Evolutionary conservation across 1,140 invertebrate genomes (phyloP).

Genomic region (Ceratitis capitata): DNA sequence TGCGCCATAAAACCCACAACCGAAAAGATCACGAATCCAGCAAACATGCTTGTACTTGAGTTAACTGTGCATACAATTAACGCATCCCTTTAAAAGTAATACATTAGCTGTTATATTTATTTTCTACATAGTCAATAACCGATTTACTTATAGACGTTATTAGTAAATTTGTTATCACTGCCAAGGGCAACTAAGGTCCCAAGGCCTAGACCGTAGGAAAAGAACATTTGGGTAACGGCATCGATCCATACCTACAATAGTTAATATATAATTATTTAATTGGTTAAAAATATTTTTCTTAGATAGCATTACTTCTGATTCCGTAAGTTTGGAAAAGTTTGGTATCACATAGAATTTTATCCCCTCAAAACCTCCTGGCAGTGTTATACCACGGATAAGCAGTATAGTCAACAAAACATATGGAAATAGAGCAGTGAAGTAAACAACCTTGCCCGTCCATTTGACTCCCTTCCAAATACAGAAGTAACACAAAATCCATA

Average conservation of each 20-base stretch:
- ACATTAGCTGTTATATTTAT: not conserved
- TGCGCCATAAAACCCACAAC: conserved; percentile 99
- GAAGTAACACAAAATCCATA: conserved; percentile 96
- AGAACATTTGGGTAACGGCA: conserved; percentile 97
- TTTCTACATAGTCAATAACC: not conserved
- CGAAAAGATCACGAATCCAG: conserved; percentile 98
- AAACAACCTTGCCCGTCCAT: conserved; percentile 96
- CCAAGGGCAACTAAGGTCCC: conserved; percentile 93
- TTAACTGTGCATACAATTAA: conserved; percentile 95
- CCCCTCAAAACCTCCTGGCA: conserved; percentile 91
- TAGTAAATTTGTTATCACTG: conserved; percentile 96
- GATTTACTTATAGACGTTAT: conserved; percentile 92
- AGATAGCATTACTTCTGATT: conserved; percentile 80
- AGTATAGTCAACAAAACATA: conserved; percentile 90
- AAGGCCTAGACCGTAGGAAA: conserved; percentile 93
- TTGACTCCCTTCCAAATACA: conserved; percentile 98
- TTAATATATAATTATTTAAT: not conserved
- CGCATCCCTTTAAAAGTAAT: conserved; percentile 79
- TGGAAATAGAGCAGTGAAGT: conserved; percentile 95
- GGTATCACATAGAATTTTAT: conserved; percentile 93
- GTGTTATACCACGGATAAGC: conserved; percentile 87
- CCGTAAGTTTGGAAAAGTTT: conserved; percentile 83
- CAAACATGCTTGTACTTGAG: conserved; percentile 96
- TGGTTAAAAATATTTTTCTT: conserved; percentile 54
- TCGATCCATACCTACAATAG: conserved; percentile 92